phyloP scores from a whole-genome alignment of 2,888 invertebrate genomes.

The Leptinotarsa tumamoca region DNA sequence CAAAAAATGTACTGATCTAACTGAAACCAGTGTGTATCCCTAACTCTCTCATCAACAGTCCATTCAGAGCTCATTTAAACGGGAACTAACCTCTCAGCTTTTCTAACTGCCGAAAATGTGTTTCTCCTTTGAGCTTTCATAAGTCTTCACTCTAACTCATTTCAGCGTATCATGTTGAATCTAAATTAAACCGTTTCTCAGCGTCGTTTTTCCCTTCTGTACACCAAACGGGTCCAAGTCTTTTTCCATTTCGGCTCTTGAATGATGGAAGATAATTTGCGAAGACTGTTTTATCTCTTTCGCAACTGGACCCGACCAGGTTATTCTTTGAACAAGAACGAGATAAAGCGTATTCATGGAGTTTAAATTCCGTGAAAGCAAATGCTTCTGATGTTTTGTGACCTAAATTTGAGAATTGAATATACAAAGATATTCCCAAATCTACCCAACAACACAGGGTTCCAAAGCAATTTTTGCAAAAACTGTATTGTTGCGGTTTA shows the following conservation, averaged over 20 bases:
- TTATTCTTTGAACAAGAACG: conserved; percentile 5
- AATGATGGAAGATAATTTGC: conserved; percentile 12
- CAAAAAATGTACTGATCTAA: too few relatives aligned
- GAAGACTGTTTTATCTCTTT: conserved; percentile 5
- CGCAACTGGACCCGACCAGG: background rate
- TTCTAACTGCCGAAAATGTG: background rate
- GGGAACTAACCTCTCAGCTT: background rate
- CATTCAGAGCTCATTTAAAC: background rate
- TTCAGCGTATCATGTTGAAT: conserved; percentile 14
- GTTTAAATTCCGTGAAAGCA: background rate
- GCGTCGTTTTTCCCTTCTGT: conserved; percentile 5
- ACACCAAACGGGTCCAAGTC: background rate
- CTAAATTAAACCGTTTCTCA: conserved; percentile 12
- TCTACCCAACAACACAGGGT: too few relatives aligned
- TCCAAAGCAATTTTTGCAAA: too few relatives aligned
- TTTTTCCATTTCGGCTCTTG: conserved; percentile 17
- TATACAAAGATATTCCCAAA: too few relatives aligned
- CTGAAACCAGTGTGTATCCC: too few relatives aligned
- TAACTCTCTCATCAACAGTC: background rate
- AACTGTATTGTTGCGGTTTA: too few relatives aligned
- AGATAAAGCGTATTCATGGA: background rate
- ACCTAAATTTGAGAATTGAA: too few relatives aligned
- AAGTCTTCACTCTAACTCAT: background rate
- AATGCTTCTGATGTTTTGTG: background rate
- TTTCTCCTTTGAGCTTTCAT: background rate